A percentile compares a stretch with the other conserved stretches of the same genome.
Evolutionary conservation across 2,888 invertebrate genomes (phyloP).

Genomic region (Drosophila peninsularis): DNA sequence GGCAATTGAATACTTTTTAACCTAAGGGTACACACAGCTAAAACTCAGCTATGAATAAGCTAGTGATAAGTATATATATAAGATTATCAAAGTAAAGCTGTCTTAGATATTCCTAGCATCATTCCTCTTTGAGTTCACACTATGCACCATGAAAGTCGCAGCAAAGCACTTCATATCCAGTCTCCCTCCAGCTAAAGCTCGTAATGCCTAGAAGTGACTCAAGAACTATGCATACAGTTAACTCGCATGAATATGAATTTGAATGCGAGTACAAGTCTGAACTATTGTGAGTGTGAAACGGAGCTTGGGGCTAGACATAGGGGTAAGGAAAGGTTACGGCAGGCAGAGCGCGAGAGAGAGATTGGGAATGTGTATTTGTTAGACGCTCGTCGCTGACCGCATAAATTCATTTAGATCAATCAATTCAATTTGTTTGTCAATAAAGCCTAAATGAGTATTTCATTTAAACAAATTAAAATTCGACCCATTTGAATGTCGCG

Average conservation of each 20-base stretch:
- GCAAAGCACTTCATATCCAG: neutral
- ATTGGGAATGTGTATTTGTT: constrained; percentile 24
- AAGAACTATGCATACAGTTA: neutral
- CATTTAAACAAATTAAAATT: constrained; percentile 85
- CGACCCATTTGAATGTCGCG: constrained; percentile 82
- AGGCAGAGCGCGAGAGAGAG: no score
- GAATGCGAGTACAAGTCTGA: constrained; percentile 9
- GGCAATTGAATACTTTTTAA: no score
- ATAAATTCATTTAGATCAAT: constrained; percentile 85
- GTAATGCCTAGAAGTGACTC: constrained; percentile 5
- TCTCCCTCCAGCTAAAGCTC: neutral
- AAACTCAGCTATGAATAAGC: no score
- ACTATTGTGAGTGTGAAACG: constrained; percentile 8
- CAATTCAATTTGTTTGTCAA: constrained; percentile 85
- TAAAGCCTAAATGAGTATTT: constrained; percentile 84
- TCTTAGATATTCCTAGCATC: no score
- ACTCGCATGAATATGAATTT: constrained; percentile 4
- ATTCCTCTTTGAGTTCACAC: no score
- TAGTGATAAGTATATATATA: no score
- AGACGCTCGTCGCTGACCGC: constrained; percentile 65
- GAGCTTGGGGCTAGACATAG: neutral
- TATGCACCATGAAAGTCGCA: constrained; percentile 6
- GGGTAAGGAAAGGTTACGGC: neutral
- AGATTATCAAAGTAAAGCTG: no score
- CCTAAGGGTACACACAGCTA: no score